Conservation (phyloP, 2,113 vertebrate genomes). For the Pollachius pollachius region DNA sequence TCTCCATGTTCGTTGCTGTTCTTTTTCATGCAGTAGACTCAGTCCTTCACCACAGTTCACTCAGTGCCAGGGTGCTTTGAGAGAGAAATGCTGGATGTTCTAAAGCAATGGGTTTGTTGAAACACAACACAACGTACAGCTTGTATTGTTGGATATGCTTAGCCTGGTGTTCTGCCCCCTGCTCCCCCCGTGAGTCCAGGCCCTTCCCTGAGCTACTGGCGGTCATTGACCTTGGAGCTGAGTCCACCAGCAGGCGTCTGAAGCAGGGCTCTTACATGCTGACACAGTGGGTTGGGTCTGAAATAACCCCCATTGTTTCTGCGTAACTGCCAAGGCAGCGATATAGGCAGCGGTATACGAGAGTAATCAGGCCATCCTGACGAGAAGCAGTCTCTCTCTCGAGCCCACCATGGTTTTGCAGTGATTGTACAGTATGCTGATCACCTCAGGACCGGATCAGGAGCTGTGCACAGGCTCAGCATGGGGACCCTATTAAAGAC, state of each 20-base stretch:
- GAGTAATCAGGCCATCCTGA: constrained; percentile 10
- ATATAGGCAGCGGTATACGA: neutral
- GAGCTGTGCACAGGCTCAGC: constrained; percentile 23
- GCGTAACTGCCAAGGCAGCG: constrained; percentile 29
- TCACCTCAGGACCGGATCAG: neutral
- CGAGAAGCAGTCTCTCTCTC: constrained; percentile 6
- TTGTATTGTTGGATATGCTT: too few species aligned
- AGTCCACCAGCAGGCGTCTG: constrained; percentile 9
- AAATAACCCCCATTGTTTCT: constrained; percentile 52
- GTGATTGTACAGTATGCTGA: constrained; percentile 12
- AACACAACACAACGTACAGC: too few species aligned
- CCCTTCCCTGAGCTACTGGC: constrained; percentile 15
- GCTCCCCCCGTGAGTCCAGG: too few species aligned
- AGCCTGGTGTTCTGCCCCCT: too few species aligned
- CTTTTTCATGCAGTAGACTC: too few species aligned
- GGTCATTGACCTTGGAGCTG: constrained; percentile 39
- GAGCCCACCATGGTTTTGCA: constrained; percentile 28
- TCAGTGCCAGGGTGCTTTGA: too few species aligned
- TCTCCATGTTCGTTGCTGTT: too few species aligned
- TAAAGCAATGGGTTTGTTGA: too few species aligned
- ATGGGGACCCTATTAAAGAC: constrained; percentile 21
- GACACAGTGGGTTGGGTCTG: constrained; percentile 49
- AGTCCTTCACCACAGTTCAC: too few species aligned
- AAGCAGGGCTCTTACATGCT: constrained; percentile 34
- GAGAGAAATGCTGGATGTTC: too few species aligned